Evolutionary conservation across 1,140 invertebrate genomes (phyloP).

Genomic region (Monomorium pharaonis): DNA sequence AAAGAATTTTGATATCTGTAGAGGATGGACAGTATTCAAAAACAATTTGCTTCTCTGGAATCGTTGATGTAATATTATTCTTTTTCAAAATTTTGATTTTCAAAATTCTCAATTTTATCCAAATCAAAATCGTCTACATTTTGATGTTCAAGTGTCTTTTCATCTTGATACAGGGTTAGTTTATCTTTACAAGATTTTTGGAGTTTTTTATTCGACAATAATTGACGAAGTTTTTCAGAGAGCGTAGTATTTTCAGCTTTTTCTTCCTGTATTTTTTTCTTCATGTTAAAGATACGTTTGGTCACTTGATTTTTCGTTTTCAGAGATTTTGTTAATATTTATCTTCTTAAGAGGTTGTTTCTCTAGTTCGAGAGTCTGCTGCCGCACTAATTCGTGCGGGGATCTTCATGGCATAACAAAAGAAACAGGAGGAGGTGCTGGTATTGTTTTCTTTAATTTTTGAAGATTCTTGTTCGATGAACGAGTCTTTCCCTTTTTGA

Average conservation of each 20-base stretch:
- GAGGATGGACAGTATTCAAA: neutral
- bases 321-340: neutral
- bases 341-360: neutral
- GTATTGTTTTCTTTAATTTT: neutral
- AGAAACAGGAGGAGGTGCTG: neutral
- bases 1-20: neutral
- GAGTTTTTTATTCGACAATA: neutral
- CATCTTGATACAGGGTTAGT: neutral
- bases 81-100: neutral
- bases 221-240: neutral
- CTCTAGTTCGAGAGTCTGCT: neutral
- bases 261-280: neutral
- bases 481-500: neutral
- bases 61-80: neutral
- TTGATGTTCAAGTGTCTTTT: neutral
- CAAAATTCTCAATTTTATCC: neutral
- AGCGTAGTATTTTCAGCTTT: neutral
- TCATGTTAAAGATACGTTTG: neutral
- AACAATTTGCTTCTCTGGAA: neutral
- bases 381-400: neutral
- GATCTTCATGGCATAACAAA: neutral
- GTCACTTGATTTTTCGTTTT: neutral
- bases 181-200: neutral
- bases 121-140: neutral
- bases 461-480: neutral